Evolutionary conservation across 2,797 vertebrate species (phyloP).

Genomic region (Jordanella pulchra): DNA sequence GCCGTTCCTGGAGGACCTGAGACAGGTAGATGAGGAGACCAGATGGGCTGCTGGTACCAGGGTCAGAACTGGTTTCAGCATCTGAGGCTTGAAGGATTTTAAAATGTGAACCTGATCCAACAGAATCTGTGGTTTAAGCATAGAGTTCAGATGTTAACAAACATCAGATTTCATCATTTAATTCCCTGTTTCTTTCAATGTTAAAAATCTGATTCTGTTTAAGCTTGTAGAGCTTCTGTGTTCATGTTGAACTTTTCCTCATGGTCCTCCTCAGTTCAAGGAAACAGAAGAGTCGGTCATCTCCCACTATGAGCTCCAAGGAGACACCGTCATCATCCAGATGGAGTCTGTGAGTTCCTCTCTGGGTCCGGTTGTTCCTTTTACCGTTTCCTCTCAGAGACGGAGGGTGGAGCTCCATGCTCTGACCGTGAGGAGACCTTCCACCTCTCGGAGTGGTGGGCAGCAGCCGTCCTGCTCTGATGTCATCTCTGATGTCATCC

Average conservation of each 20-base stretch:
- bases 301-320: constrained; percentile 82
- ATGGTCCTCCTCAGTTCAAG: constrained; percentile 76
- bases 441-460: not conserved
- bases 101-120: too few species aligned
- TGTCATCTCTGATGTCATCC: not conserved
- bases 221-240: not conserved
- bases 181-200: not conserved
- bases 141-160: too few species aligned
- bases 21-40: constrained; percentile 72
- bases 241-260: not conserved
- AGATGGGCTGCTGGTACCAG: too few species aligned
- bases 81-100: too few species aligned
- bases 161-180: not conserved
- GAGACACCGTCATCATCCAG: constrained; percentile 83
- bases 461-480: not conserved
- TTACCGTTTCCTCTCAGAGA: too few species aligned
- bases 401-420: too few species aligned
- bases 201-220: not conserved
- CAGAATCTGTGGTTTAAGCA: too few species aligned
- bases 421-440: too few species aligned
- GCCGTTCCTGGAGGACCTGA: constrained; percentile 82
- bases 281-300: constrained; percentile 78
- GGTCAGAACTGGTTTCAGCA: too few species aligned
- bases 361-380: too few species aligned
- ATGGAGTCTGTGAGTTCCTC: constrained; percentile 74